These are phyloP conservation scores for Eudemis profundana DNA, from an alignment of 2,888 invertebrate genomes.

Conservation along the genomic window DNA sequence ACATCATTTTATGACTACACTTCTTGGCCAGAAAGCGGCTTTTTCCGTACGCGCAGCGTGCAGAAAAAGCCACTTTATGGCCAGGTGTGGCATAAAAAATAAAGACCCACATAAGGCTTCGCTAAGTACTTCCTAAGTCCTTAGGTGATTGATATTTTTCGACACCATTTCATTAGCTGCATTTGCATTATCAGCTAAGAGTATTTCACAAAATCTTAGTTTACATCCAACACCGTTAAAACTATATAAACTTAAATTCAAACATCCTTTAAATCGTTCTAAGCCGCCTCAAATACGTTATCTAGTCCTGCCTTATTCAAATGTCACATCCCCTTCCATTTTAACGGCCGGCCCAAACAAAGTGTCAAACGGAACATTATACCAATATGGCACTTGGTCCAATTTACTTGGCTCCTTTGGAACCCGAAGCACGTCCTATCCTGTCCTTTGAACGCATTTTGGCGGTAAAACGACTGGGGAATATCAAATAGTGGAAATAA, in stretches of 20 bases:
- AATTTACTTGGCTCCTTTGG: conserved; percentile 34
- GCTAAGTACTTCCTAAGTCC: no score
- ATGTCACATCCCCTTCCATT: conserved; percentile 34
- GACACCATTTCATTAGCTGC: no score
- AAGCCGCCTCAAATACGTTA: not conserved
- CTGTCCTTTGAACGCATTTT: conserved; percentile 44
- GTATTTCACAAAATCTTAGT: no score
- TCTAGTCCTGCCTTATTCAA: conserved; percentile 26
- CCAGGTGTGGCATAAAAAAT: no score
- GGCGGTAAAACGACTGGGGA: conserved; percentile 40
- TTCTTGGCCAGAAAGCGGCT: no score
- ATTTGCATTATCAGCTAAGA: no score
- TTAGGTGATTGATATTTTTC: no score
- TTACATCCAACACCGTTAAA: no score
- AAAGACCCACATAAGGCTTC: no score
- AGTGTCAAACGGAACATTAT: conserved; percentile 42
- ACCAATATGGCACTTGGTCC: conserved; percentile 43
- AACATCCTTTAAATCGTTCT: not conserved
- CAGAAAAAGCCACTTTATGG: no score
- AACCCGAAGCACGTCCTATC: conserved; percentile 34
- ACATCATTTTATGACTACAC: no score
- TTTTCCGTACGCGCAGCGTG: no score
- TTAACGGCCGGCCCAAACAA: conserved; percentile 36
- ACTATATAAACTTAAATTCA: not conserved
- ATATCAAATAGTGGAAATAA: conserved; percentile 42